Conservation (phyloP, 1,140 invertebrate species). For the Choristoneura fumiferana region DNA sequence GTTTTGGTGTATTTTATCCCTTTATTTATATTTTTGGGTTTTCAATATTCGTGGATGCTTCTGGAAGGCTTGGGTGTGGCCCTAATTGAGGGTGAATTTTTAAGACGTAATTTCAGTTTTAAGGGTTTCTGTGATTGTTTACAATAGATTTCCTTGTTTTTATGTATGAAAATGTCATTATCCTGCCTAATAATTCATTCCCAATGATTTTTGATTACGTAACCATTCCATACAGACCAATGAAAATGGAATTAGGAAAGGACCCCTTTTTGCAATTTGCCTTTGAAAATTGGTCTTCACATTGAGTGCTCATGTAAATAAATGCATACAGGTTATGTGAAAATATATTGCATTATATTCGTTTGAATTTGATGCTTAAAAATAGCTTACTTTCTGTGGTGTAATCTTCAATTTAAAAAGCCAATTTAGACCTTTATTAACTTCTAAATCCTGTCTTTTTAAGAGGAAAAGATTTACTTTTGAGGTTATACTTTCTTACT, state of each 20-base stretch:
- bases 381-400: not conserved
- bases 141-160: slow-evolving; percentile 79
- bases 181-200: slow-evolving; percentile 75
- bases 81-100: slow-evolving; percentile 55
- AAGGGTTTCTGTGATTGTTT: slow-evolving; percentile 79
- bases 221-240: slow-evolving; percentile 50
- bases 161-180: slow-evolving; percentile 79
- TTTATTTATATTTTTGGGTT: slow-evolving; percentile 42
- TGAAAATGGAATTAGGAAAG: slow-evolving; percentile 79
- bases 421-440: slow-evolving; percentile 11
- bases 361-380: slow-evolving; percentile 31
- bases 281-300: slow-evolving; percentile 78
- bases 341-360: not conserved
- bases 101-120: slow-evolving; percentile 72
- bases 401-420: not conserved
- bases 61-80: slow-evolving; percentile 73
- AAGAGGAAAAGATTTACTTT: not conserved
- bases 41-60: slow-evolving; percentile 49
- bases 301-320: slow-evolving; percentile 35
- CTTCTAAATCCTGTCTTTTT: slow-evolving; percentile 29
- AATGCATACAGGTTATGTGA: slow-evolving; percentile 59
- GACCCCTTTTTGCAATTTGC: slow-evolving; percentile 88
- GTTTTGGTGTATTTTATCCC: slow-evolving; percentile 56
- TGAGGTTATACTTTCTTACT: slow-evolving; percentile 7
- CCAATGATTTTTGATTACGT: slow-evolving; percentile 73